A percentile compares a stretch with the other conserved stretches of the same genome.
phyloP scores from a whole-genome alignment of 2,113 vertebrate genomes.

The Raja brachyura region DNA sequence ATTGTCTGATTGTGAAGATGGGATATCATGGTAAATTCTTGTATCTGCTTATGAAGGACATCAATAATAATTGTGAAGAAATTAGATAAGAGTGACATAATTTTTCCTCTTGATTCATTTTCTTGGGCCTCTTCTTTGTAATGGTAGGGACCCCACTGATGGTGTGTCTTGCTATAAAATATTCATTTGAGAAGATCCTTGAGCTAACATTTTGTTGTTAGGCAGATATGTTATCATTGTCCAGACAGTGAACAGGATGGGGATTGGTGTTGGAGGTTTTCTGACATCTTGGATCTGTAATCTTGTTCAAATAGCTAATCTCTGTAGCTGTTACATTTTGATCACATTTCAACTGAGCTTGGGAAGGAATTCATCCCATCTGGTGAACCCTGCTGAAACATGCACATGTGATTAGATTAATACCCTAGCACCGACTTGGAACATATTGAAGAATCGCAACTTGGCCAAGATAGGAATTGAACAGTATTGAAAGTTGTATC shows the following conservation, averaged over 20 bases:
- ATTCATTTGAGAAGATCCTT: background rate
- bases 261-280: too few species aligned
- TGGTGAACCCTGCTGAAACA: too few species aligned
- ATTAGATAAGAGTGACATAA: background rate
- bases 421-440: too few species aligned
- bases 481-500: background rate
- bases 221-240: background rate
- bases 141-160: background rate
- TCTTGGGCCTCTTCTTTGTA: background rate
- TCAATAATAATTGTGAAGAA: background rate
- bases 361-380: too few species aligned
- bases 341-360: too few species aligned
- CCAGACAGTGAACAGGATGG: too few species aligned
- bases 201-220: background rate
- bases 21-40: background rate
- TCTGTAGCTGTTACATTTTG: too few species aligned
- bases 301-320: too few species aligned
- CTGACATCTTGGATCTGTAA: too few species aligned
- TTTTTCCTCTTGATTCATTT: background rate
- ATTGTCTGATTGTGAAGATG: background rate
- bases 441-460: too few species aligned
- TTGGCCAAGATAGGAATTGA: too few species aligned
- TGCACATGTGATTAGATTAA: too few species aligned
- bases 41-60: background rate
- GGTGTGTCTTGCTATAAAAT: background rate